Evolutionary conservation across 2,113 vertebrate genomes (phyloP).

Genomic region (Nibea albiflora): DNA sequence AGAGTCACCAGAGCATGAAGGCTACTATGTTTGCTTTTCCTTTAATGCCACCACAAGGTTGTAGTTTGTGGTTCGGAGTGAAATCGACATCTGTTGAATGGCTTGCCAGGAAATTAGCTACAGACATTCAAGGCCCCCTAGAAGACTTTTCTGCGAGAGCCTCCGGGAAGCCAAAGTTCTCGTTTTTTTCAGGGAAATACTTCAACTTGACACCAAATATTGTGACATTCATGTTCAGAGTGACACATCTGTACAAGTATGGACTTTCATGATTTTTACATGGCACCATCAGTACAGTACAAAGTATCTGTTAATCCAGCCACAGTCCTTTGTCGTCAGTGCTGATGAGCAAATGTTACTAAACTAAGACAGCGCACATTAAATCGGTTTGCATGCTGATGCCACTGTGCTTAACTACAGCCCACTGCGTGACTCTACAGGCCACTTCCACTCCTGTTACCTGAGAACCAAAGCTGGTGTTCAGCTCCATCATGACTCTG

Average conservation of each 20-base stretch:
- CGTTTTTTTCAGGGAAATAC: not conserved
- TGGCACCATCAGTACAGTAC: not conserved
- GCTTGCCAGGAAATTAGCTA: not conserved
- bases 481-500: constrained; percentile 1
- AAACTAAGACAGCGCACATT: not conserved
- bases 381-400: too few species aligned
- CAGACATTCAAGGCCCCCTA: not conserved
- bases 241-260: not conserved
- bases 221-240: not conserved
- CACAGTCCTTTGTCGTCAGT: not conserved
- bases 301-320: not conserved
- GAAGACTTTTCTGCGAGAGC: not conserved
- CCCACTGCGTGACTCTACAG: too few species aligned
- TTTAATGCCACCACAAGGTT: too few species aligned
- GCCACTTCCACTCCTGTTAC: not conserved
- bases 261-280: not conserved
- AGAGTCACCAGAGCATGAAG: not conserved
- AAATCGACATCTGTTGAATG: not conserved
- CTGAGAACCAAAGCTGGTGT: constrained; percentile 15
- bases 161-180: not conserved
- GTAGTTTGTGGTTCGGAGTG: not conserved
- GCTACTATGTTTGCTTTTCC: not conserved
- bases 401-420: too few species aligned
- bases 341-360: not conserved
- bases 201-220: not conserved